Evolutionary conservation across 2,888 invertebrate species (phyloP).

Genomic region (Acleris laterana): DNA sequence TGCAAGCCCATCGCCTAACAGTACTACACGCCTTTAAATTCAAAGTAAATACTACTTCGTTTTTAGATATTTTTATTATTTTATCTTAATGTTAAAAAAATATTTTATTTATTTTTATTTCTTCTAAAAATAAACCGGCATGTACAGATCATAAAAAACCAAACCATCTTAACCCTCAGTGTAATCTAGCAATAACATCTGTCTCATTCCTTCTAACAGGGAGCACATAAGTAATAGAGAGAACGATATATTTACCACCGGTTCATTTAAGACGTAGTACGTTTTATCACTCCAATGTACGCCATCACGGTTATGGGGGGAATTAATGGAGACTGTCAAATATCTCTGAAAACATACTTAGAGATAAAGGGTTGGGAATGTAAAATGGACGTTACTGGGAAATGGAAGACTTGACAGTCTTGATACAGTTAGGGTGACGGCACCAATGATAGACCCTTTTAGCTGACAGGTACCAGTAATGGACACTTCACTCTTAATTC

Average conservation of each 20-base stretch:
- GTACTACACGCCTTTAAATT: too few relatives aligned
- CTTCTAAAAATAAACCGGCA: too few relatives aligned
- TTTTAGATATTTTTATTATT: too few relatives aligned
- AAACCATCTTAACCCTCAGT: not conserved
- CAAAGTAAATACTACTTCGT: too few relatives aligned
- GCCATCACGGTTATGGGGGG: slow-evolving; percentile 28
- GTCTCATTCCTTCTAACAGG: slow-evolving; percentile 13
- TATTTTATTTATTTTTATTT: too few relatives aligned
- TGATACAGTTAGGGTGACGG: not conserved
- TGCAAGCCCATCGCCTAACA: too few relatives aligned
- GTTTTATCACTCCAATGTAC: slow-evolving; percentile 32
- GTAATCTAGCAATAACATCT: slow-evolving; percentile 3
- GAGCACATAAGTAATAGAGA: slow-evolving; percentile 6
- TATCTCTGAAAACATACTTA: slow-evolving; percentile 36
- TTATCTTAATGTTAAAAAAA: too few relatives aligned
- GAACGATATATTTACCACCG: slow-evolving; percentile 22
- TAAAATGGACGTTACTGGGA: slow-evolving; percentile 32
- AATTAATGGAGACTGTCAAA: slow-evolving; percentile 37
- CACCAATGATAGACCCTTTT: too few relatives aligned
- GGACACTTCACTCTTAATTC: too few relatives aligned
- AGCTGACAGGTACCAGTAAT: too few relatives aligned
- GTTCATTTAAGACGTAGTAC: slow-evolving; percentile 8
- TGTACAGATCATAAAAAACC: not conserved
- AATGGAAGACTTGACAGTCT: slow-evolving; percentile 9
- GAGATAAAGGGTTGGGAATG: slow-evolving; percentile 34